phyloP scores from a whole-genome alignment of 2,797 vertebrate species.

The Eutrigla gurnardus region DNA sequence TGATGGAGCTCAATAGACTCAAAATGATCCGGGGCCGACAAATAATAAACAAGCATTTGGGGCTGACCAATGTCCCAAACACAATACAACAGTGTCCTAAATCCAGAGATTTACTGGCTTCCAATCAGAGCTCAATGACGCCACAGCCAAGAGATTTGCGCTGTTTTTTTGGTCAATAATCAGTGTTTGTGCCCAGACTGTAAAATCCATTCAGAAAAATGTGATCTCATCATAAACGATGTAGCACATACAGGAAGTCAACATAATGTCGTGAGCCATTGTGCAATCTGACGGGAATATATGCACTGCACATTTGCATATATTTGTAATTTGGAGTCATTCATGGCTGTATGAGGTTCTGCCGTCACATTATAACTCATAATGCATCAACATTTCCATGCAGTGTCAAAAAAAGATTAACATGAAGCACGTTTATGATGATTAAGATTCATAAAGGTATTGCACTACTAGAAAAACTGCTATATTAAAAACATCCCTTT shows the following conservation, averaged over 20 bases:
- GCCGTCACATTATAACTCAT: neutral
- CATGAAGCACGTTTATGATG: too few species aligned
- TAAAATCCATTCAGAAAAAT: constrained; percentile 3
- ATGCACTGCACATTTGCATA: neutral
- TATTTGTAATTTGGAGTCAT: neutral
- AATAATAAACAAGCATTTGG: constrained; percentile 42
- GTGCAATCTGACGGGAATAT: neutral
- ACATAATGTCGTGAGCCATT: neutral
- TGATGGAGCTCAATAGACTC: neutral
- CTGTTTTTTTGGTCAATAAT: constrained; percentile 55
- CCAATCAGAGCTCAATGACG: constrained; percentile 42
- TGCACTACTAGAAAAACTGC: neutral
- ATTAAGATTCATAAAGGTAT: too few species aligned
- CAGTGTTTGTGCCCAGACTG: constrained; percentile 36
- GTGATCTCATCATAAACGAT: neutral
- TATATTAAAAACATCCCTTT: neutral
- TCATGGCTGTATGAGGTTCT: neutral
- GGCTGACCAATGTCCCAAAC: constrained; percentile 40
- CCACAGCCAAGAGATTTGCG: constrained; percentile 59
- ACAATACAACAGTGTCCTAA: constrained; percentile 59
- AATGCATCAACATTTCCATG: neutral
- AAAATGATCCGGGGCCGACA: constrained; percentile 32
- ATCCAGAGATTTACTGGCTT: constrained; percentile 66
- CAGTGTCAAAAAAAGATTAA: too few species aligned
- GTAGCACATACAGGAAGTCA: neutral